Percentiles rank a stretch among this genome's conserved stretches.
Conservation (phyloP, 2,797 vertebrate species). For the Phrynocephalus forsythii region DNA sequence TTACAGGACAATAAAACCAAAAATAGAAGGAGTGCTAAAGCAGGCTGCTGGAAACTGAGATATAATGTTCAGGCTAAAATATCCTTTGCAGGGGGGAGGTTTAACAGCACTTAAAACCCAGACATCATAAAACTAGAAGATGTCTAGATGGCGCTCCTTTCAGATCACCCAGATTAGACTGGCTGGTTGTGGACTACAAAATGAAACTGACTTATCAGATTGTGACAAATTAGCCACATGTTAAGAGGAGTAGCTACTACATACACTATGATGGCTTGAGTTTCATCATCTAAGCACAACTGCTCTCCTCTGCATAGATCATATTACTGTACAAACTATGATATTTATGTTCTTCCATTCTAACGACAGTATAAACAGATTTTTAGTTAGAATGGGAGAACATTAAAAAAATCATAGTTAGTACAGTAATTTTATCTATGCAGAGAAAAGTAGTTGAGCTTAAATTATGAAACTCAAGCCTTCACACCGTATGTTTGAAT, state of each 20-base stretch:
- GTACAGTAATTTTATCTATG: no score
- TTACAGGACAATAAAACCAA: constrained; percentile 15
- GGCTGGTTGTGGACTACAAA: background rate
- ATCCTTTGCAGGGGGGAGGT: background rate
- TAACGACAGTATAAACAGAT: no score
- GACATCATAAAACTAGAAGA: constrained; percentile 41
- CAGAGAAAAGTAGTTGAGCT: no score
- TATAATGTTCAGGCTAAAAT: constrained; percentile 16
- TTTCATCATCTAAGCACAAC: background rate
- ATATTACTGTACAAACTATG: background rate
- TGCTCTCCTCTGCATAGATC: background rate
- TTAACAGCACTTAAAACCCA: background rate
- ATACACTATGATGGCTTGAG: background rate
- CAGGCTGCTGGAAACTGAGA: constrained; percentile 44
- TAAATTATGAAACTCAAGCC: no score
- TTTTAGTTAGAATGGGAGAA: no score
- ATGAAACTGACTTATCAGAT: background rate
- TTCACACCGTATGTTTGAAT: no score
- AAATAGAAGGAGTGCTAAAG: constrained; percentile 38
- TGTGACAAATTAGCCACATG: background rate
- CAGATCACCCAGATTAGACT: background rate
- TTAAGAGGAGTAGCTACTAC: background rate
- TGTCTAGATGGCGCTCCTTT: background rate
- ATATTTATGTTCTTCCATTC: background rate
- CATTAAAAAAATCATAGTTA: no score